Base-by-base conservation (phyloP, 2,888 invertebrate genomes). In the Papilio demoleus region DNA sequence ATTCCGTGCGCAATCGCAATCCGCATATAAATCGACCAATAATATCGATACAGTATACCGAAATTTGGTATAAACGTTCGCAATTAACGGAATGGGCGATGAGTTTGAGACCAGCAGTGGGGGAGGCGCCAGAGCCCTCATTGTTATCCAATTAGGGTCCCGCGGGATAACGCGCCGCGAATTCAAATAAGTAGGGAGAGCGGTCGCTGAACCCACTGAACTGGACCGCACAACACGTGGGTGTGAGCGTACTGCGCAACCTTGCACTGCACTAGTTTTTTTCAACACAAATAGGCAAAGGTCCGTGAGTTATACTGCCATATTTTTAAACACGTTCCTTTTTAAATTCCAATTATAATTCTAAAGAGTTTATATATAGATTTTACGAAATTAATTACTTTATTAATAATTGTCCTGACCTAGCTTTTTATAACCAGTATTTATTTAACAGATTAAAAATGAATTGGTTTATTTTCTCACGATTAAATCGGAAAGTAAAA, bases 91-190 rank as follows among this genome's bases (percentile, higher is more conserved):
- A 42, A 67, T 53, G 67, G 61, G 19, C 65, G 60, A 47, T 63
- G 59, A 22, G 42, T 38, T 45, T 19, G 38, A 50, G 65, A 69
- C 66, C 65, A 80, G 81, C 79, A 74, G 71, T 75, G 74, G 80
- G 88, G 88, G 88, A 83, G 88, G 88, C 85, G 88, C 84, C 82
- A 82, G 82, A 85, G 85, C 89, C 89, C 87, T 85, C 88, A 90
- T 92, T 90, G 91, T 92, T 91, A 92, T 91, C 92, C 91, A 91
- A 92, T 92, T 92, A 92, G 86, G 86, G 80, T 88, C 90, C 90
- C 88, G 89, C 87, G 86, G 87, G 90, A 88, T 90, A 90, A 91
- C 90, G 85, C 87, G 88, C 87, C 86, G 92, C 90, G 90, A 91
- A 92, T 92, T 91, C 88, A 90, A 92, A 92, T 92, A 89, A 90